These are phyloP conservation scores for Rotaria socialis DNA, from an alignment of 2,888 invertebrate genomes.

Conservation along the genomic window DNA sequence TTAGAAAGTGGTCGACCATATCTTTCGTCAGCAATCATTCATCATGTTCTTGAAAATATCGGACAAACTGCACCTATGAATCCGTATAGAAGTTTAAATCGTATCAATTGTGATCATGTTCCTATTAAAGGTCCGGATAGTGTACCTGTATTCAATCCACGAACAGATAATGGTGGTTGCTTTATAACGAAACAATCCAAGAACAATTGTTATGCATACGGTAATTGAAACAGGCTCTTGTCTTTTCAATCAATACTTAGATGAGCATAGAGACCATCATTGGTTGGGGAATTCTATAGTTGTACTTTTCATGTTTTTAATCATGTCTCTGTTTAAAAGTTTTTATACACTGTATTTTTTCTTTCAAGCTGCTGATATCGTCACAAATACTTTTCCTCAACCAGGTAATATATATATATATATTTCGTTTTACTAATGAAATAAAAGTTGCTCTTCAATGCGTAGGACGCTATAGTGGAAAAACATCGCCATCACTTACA, in stretches of 20 bases:
- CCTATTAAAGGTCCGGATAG: neutral
- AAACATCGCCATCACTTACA: neutral
- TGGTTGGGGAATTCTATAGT: too few species aligned
- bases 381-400: constrained; percentile 26
- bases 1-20: neutral
- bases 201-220: constrained; percentile 30
- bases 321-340: neutral
- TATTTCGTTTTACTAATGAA: neutral
- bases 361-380: neutral
- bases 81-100: too few species aligned
- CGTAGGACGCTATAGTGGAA: constrained; percentile 9
- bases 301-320: neutral
- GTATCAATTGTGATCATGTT: neutral
- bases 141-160: neutral
- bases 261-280: too few species aligned
- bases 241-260: too few species aligned
- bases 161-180: neutral
- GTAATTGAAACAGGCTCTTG: neutral
- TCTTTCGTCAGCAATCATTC: neutral
- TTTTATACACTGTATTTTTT: neutral
- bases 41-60: neutral
- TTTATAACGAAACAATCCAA: neutral
- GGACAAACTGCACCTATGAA: neutral
- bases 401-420: neutral
- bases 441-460: neutral